A percentile compares a stretch with the other conserved stretches of the same genome.
These are phyloP conservation scores for Fragum sueziense DNA, from an alignment of 2,888 invertebrate species.

Conservation along the genomic window DNA sequence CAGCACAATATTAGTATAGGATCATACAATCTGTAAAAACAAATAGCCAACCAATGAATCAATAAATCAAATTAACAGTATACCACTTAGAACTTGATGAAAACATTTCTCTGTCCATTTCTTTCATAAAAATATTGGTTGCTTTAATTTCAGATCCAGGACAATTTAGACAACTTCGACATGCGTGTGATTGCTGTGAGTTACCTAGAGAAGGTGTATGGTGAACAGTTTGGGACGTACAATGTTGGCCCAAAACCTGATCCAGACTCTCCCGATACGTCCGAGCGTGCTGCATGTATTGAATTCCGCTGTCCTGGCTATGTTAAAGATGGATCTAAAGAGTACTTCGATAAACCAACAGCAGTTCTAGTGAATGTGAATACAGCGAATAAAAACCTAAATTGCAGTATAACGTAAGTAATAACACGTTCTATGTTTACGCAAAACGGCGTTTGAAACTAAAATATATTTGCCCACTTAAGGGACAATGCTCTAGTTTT, in stretches of 20 bases:
- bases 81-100: no score
- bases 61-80: no score
- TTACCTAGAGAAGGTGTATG: background rate
- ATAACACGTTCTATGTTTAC: no score
- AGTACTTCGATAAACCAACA: conserved; percentile 17
- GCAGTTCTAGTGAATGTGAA: conserved; percentile 9
- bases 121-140: no score
- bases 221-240: conserved; percentile 34
- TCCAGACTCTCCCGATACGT: background rate
- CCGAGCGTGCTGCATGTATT: conserved; percentile 30
- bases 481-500: background rate
- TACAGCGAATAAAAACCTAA: conserved; percentile 6
- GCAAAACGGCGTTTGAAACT: background rate
- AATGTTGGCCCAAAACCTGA: conserved; percentile 36
- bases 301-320: conserved; percentile 41
- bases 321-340: conserved; percentile 27
- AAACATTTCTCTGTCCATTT: no score
- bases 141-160: background rate
- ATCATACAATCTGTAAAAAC: no score
- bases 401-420: conserved; percentile 27
- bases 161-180: conserved; percentile 19
- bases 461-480: background rate
- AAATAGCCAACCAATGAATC: no score
- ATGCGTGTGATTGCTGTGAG: conserved; percentile 31
- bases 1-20: no score